phyloP scores from a whole-genome alignment of 2,797 vertebrate genomes.

The Notamacropus eugenii region DNA sequence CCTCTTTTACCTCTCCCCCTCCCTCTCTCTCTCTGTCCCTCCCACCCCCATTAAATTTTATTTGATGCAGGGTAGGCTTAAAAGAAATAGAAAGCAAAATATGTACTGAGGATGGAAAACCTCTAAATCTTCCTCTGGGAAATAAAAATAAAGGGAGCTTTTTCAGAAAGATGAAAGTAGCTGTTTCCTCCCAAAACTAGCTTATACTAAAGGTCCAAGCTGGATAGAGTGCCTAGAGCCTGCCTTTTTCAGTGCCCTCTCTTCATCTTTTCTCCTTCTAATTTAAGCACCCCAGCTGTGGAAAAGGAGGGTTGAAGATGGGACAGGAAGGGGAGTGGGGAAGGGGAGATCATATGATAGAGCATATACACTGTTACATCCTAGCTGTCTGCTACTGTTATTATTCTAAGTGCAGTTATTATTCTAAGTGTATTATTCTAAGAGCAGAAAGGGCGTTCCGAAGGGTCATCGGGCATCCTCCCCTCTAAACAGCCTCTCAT shows the following conservation, averaged over 20 bases:
- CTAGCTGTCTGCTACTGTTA: not conserved
- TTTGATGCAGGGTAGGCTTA: slow-evolving; percentile 81
- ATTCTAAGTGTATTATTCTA: too few species aligned
- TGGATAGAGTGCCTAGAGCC: not conserved
- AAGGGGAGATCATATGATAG: not conserved
- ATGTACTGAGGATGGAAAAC: slow-evolving; percentile 67
- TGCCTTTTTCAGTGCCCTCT: not conserved
- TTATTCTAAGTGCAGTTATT: not conserved
- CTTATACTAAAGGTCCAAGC: not conserved
- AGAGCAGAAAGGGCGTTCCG: not conserved
- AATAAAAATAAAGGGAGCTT: slow-evolving; percentile 61
- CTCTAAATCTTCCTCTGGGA: slow-evolving; percentile 80
- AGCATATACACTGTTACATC: not conserved
- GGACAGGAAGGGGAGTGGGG: not conserved
- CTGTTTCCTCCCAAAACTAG: not conserved
- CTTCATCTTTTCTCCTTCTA: not conserved
- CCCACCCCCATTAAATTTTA: slow-evolving; percentile 83
- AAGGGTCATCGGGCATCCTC: not conserved
- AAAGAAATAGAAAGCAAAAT: slow-evolving; percentile 69
- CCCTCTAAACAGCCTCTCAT: not conserved
- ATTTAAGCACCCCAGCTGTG: not conserved
- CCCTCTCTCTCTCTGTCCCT: slow-evolving; percentile 11
- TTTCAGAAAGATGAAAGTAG: slow-evolving; percentile 77
- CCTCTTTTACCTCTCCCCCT: slow-evolving; percentile 56
- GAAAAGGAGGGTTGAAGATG: not conserved